Base-by-base conservation (phyloP, 2,888 invertebrate species). In the Nemapogon koenigi region DNA sequence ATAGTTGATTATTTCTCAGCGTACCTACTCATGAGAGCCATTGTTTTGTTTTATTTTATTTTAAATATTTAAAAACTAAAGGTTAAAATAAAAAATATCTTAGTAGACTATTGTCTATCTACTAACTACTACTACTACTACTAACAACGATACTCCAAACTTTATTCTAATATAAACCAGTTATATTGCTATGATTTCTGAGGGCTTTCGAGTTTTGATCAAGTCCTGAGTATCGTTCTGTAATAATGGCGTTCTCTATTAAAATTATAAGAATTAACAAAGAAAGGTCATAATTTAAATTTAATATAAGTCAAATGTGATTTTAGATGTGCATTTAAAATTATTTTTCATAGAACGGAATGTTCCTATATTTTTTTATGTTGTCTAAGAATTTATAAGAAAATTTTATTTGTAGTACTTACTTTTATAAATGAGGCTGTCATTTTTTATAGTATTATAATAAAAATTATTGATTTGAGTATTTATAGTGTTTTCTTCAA, bases 281-380 rank as follows among this genome's bases (percentile, higher is more conserved):
- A 22, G 10, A 22, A 22, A 22, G 22, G 6, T 22, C 22, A 22
- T 22, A 22, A n/a, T 22, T 22, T 22, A 22, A 22, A 22, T 22
- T 22, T 22, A 22, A 22, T 7, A 22, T 22, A 22, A 22, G 22
- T 28, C 13, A 28, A 28, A 28, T 28, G 28, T 28, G 11, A 28
- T 28, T n/a, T 28, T 7, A 28, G 28, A 28, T 28, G 28, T 13
- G 28, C 28, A n/a, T 28, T 28, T 28, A 28, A 28, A 28, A 28
- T 28, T 28, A 11, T 28, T 28, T 28, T 28, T 13, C 28, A 28
- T 28, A 28, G 28, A 28, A 28, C 13, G 28, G 13, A 28, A 28
- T 6, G n/a, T 29, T 29, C 11, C 14, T 29, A 14, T 22, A 22
- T n/a, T 28, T 28, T 28, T 28, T 28, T 28, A 28, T 28, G 28